These are phyloP conservation scores for Fragum fragum DNA, from an alignment of 2,888 invertebrate genomes.

Conservation along the genomic window DNA sequence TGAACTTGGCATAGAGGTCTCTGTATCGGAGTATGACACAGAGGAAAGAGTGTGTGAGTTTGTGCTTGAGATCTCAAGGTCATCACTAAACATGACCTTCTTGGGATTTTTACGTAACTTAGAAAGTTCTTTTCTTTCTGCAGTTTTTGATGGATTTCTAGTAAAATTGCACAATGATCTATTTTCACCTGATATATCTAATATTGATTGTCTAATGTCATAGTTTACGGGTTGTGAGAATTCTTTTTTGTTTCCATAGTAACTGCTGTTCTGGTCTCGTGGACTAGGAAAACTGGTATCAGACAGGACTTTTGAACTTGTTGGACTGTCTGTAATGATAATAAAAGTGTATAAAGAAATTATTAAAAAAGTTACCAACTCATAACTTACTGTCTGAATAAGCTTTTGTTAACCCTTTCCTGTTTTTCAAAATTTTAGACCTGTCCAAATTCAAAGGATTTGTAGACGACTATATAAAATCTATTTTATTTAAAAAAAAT, in stretches of 20 bases:
- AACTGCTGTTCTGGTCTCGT: background rate
- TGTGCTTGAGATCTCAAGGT: constrained; percentile 63
- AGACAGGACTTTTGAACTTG: background rate
- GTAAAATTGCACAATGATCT: background rate
- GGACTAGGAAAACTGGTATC: constrained; percentile 9
- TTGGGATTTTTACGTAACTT: constrained; percentile 53
- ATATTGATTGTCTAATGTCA: background rate
- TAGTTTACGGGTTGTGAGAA: background rate
- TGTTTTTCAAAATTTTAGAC: too few species aligned
- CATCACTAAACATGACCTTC: constrained; percentile 67
- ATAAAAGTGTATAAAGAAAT: too few species aligned
- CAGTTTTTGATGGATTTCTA: constrained; percentile 49
- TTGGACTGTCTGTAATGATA: constrained; percentile 27
- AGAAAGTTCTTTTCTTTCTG: constrained; percentile 58
- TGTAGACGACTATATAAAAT: too few species aligned
- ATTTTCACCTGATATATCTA: background rate
- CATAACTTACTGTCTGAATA: too few species aligned
- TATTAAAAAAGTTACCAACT: too few species aligned
- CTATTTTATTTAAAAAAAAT: too few species aligned
- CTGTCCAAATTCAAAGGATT: too few species aligned
- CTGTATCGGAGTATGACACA: constrained; percentile 46
- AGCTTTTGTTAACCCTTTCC: too few species aligned
- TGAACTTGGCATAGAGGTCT: background rate
- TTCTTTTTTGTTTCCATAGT: constrained; percentile 11
- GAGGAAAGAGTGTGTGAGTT: constrained; percentile 55